A percentile compares a stretch with the other conserved stretches of the same genome.
Conservation (phyloP, 2,888 invertebrate genomes). For the Phorcus lineatus region DNA sequence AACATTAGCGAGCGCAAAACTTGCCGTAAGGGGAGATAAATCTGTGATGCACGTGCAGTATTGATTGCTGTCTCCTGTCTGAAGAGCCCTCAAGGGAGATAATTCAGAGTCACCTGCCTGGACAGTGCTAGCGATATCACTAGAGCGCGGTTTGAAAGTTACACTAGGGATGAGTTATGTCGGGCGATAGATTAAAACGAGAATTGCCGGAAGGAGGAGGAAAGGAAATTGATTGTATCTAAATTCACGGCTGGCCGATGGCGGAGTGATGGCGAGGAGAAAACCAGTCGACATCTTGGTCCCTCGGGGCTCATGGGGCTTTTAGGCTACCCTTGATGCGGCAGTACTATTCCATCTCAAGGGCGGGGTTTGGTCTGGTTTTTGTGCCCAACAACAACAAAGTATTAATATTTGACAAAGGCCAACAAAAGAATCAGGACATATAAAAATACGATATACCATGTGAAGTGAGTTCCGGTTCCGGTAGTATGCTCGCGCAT, state of each 20-base stretch:
- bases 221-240: conserved; percentile 13
- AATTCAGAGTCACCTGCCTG: conserved; percentile 5
- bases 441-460: too few relatives aligned
- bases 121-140: background rate
- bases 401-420: too few relatives aligned
- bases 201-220: background rate
- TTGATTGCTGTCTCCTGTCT: background rate
- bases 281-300: background rate
- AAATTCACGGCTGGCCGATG: conserved; percentile 8
- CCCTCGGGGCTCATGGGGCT: too few relatives aligned
- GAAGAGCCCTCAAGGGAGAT: conserved; percentile 7
- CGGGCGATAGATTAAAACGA: conserved; percentile 5
- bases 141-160: background rate
- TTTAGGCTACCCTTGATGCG: too few relatives aligned
- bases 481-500: too few relatives aligned
- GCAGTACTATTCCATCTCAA: too few relatives aligned
- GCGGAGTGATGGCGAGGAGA: background rate
- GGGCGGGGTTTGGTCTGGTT: too few relatives aligned
- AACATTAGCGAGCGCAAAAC: too few relatives aligned
- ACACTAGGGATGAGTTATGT: background rate
- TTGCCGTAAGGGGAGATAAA: background rate
- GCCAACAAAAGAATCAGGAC: too few relatives aligned
- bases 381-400: too few relatives aligned
- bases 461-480: too few relatives aligned
- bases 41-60: background rate